Conservation (phyloP, 2,797 vertebrate species). For the Alfaro cultratus region DNA sequence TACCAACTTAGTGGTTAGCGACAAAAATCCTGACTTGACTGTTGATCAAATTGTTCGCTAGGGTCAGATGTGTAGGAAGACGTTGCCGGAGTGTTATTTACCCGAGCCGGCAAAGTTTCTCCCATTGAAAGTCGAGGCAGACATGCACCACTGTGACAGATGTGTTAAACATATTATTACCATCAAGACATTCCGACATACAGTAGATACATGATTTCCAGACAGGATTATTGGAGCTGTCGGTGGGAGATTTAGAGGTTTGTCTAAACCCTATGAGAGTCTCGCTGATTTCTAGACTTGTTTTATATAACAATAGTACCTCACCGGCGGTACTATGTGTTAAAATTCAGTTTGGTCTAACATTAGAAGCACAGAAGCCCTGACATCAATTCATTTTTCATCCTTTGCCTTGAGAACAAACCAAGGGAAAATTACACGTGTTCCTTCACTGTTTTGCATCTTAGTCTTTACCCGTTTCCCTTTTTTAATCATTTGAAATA, state of each 20-base stretch:
- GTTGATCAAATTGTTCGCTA: not conserved
- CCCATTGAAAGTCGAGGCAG: not conserved
- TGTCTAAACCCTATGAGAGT: not conserved
- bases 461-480: not conserved
- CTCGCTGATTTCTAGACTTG: not conserved
- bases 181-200: not conserved
- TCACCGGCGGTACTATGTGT: not conserved
- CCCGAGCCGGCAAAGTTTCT: not conserved
- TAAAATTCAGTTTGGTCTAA: not conserved
- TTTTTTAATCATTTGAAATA: not conserved
- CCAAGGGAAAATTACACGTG: not conserved
- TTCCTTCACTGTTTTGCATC: not conserved
- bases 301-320: not conserved
- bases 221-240: not conserved
- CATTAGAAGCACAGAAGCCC: not conserved
- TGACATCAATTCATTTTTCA: not conserved
- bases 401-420: not conserved
- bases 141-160: not conserved
- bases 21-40: not conserved
- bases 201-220: not conserved
- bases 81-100: not conserved
- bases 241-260: not conserved
- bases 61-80: not conserved
- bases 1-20: too few species aligned
- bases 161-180: not conserved